phyloP scores from a whole-genome alignment of 2,888 invertebrate genomes.

The Selenia dentaria region DNA sequence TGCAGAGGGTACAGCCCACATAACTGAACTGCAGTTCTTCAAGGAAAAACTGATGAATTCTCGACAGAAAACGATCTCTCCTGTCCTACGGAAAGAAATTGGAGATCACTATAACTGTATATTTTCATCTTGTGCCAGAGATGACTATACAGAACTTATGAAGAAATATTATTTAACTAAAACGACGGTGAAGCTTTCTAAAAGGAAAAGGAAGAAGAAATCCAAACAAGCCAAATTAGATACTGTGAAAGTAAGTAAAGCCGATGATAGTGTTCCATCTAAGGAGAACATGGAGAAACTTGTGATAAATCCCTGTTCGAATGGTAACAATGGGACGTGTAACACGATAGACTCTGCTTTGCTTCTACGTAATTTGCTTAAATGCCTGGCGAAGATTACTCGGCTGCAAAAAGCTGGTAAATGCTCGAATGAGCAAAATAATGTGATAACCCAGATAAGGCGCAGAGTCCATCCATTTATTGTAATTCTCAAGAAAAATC shows the following conservation, averaged over 20 bases:
- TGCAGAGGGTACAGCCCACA: slow-evolving; percentile 72
- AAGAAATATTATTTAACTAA: slow-evolving; percentile 52
- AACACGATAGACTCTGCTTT: slow-evolving; percentile 23
- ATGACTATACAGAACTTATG: slow-evolving; percentile 66
- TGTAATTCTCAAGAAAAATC: slow-evolving; percentile 37
- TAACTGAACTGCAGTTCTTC: slow-evolving; percentile 67
- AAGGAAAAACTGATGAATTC: slow-evolving; percentile 58
- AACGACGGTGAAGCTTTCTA: slow-evolving; percentile 26
- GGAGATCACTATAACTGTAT: slow-evolving; percentile 78
- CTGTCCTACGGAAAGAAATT: slow-evolving; percentile 73
- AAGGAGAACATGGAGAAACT: slow-evolving; percentile 20
- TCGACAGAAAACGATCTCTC: slow-evolving; percentile 56
- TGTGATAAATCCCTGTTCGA: slow-evolving; percentile 10
- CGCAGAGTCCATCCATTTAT: slow-evolving; percentile 7
- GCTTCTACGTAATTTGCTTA: slow-evolving; percentile 45
- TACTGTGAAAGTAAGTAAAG: slow-evolving; percentile 27
- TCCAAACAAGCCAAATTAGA: slow-evolving; percentile 40
- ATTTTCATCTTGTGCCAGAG: slow-evolving; percentile 71
- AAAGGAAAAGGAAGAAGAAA: slow-evolving; percentile 46
- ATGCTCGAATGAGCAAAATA: not conserved
- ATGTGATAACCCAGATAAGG: not conserved
- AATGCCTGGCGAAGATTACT: slow-evolving; percentile 49
- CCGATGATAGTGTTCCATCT: slow-evolving; percentile 39
- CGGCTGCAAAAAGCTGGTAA: slow-evolving; percentile 42
- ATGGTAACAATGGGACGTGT: slow-evolving; percentile 19